Evolutionary conservation across 2,888 invertebrate genomes (phyloP), one percentile per base, ranked within the genome.

Genomic region (Diabrotica balteata): DNA sequence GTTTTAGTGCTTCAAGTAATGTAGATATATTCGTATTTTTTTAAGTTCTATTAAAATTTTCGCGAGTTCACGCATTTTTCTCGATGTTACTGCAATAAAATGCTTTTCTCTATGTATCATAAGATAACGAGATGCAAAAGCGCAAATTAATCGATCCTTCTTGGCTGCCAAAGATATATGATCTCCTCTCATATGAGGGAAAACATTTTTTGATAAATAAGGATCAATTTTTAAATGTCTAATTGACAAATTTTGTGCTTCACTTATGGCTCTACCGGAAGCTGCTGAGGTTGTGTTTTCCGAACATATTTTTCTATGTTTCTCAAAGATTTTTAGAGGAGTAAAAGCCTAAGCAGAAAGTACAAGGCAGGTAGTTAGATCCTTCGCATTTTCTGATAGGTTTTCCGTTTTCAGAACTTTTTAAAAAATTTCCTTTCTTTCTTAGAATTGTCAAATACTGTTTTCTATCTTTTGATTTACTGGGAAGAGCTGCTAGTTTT

Each of bases 11-110:
- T 59, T 64, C 52, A 63, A 63, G 66, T 45, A 68, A 50, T 45
- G 32, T 55, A 22, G 53, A 68, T 22, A 70, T 67, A 46, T 54
- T 43, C 6, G 66, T 54, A n/a, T 72, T 50, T 63, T 68, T 59
- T 66, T 63, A 8, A 68, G 10, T 69, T 67, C 71, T 17, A 65
- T 63, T 11, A 72, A 47, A n/a, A 71, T n/a, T 43, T 45, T 68
- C 4, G 68, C 53, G 11, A 72, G 50, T 57, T 72, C 72, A 51
- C 73, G 58, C 70, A 72, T 73, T 64, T 73, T 73, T 43, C 71
- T 42, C n/a, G 72, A 73, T 46, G 59, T 55, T 7, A 72, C 71
- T 52, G 53, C 63, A 52, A 51, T 50, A 51, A 53, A 66, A 63
- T 68, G 63, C 52, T 62, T 59, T 10, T 69, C 64, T 49, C 61